Base-by-base conservation (phyloP, 2,888 invertebrate genomes). In the Leptinotarsa peninsularis region DNA sequence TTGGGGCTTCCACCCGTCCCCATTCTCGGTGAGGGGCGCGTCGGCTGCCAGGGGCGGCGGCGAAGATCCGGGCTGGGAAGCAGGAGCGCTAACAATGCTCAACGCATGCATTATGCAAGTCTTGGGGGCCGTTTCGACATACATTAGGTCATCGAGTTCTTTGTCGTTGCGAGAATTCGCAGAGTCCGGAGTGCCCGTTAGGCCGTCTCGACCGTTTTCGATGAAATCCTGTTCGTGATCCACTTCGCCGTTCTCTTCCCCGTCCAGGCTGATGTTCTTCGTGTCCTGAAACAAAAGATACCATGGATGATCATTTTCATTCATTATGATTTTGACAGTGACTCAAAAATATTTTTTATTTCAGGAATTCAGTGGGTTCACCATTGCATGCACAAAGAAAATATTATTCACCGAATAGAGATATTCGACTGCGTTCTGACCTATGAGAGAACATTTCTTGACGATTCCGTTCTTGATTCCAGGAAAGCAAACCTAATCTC, bases 41-140 rank as follows among this genome's bases (percentile, higher is more conserved):
- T 86, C 84, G 43, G 88, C 88, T 18, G 87, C 84, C 52, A 87
- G 81, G 18, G 88, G 86, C 67, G 88, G 88, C 75, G 88, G 88
- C 72, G 87, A 85, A 5, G 85, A 83, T 33, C 85, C 84, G 60
- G 84, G 84, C 50, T 85, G 84, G 56, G 87, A 81, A n/a, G 86
- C 81, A 18, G 88, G 87, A 49, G 87, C 80, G 86, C 90, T 90
- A 79, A 90, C 90, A 83, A 91, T 90, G 83, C 89, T 90, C 79
- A 91, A 86, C 33, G 91, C 89, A 83, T 90, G 90, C 87, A 90
- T 89, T 82, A 90, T 91, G 84, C 90, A 90, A 63, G 90, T 89
- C 81, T 90, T 89, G 71, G 89, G 87, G 66, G 87, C 84, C 75
- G 89, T 84, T 80, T 90, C 89, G 67, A 90, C 89, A 83, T 90